Base-by-base conservation (phyloP, 1,140 invertebrate genomes). In the Dendrolimus punctatus region DNA sequence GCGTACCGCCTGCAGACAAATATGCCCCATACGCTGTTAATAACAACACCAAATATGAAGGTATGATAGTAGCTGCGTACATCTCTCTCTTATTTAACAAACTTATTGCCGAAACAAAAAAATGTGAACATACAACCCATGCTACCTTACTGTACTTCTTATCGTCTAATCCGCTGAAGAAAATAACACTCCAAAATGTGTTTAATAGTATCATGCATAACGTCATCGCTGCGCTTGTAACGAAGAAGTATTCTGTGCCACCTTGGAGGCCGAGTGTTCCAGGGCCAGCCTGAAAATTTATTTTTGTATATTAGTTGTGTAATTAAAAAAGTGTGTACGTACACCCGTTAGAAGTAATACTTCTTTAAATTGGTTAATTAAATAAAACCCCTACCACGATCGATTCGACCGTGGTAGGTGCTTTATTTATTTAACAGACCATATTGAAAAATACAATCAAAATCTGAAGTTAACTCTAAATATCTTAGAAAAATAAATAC, bases 111-210 rank as follows among this genome's bases (percentile, higher is more conserved):
- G 97, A 98, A 0, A 94, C 93, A 36, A 95, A 84, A 65, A 99
- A 88, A 87, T 99, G 98, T 44, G 93, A 93, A 0, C 88, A 67
- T 36, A 98, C 74, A 0, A 99, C 96, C 88, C 92, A 93, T 1
- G 74, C 77, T 6, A 98, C 72, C 62, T 94, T 91, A 6, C 90
- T 61, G 71, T 93, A 94, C 62, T 93, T 93, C 62, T 91, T 93
- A 8, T 90, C 92, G 79, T 99, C 96, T 40, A 95, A 80, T 0
- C 95, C 96, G 71, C 95, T 91, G 75, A 98, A 99, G 80, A 98
- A 98, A 50, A 98, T 94, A 0, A 99, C 91, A 58, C 95, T 95
- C 98, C 98, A 99, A 74, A 96, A 97, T 36, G 95, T 97, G 74
- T 99, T 96, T 4, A 99, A 88, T 4, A 99, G 80, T 39, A 98